phyloP scores from a whole-genome alignment of 2,113 vertebrate species.

The Pithys albifrons region DNA sequence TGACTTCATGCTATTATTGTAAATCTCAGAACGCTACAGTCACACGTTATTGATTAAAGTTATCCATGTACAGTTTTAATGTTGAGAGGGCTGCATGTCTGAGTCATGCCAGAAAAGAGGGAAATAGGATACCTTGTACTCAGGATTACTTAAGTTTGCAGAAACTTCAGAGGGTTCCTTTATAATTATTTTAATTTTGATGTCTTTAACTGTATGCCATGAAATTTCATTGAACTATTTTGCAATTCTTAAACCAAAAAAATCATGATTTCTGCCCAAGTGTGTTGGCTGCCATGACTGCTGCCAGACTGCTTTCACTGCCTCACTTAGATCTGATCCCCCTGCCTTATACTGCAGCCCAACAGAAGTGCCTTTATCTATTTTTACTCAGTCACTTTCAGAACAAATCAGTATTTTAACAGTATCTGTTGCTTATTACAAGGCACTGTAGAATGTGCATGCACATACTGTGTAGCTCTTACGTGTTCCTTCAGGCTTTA shows the following conservation, averaged over 20 bases:
- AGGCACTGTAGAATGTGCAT: conserved; percentile 40
- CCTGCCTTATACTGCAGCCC: neutral
- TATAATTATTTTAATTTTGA: neutral
- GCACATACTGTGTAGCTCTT: conserved; percentile 35
- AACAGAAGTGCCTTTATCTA: neutral
- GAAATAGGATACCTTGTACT: neutral
- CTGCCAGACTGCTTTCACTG: neutral
- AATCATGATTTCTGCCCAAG: neutral
- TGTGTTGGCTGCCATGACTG: neutral
- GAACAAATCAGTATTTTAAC: conserved; percentile 56
- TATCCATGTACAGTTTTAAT: neutral
- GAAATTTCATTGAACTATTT: neutral
- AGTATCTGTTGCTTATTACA: conserved; percentile 2
- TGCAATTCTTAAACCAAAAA: neutral
- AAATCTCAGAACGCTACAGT: neutral
- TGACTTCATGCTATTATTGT: neutral
- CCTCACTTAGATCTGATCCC: neutral
- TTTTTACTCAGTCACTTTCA: conserved; percentile 61
- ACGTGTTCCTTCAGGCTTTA: conserved; percentile 32
- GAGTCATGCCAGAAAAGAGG: neutral
- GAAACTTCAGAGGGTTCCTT: neutral
- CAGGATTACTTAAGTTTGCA: neutral
- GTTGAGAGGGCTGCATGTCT: neutral
- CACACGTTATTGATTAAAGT: neutral
- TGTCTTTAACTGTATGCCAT: neutral